Evolutionary conservation across 1,140 invertebrate species (phyloP), one percentile per base, ranked within the genome.

Genomic region (Pseudomyrmex cubaensis): DNA sequence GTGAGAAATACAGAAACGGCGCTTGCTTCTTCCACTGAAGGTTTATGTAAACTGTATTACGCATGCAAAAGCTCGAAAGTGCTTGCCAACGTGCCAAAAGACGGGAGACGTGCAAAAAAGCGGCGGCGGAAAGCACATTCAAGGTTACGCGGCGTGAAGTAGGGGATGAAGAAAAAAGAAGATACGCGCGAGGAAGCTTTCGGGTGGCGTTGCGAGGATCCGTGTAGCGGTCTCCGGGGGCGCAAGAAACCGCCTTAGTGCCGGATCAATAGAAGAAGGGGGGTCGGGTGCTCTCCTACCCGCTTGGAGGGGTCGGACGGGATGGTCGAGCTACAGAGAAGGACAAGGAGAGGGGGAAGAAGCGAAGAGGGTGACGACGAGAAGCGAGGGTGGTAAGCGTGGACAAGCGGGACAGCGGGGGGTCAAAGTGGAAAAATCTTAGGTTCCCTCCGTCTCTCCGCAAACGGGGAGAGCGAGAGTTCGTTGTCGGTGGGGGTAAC

Each of bases 361-460:
- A 88, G 80, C 84, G 20, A 88, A 88, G 87, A 89, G 87, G 69
- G 50, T 85, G 74, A 84, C 83, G 86, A 56, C 35, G 76, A 35
- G 35, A 35, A 35, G 86, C 72, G 61, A 84, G 82, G 84, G 85
- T 69, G 85, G 85, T 80, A 17, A 70, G 44, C 67, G 57, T 76
- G 84, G 89, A 87, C 78, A 57, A 57, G 84, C 80, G 54, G 69
- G 74, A 57, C 56, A 74, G 56, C 62, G 86, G 73, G 85, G 82
- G 84, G 82, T 72, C 84, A 88, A 91, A 92, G 90, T 87, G 89
- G 91, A 94, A 94, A 94, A 94, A 93, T 94, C 93, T 93, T 94
- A 94, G 90, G 86, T 92, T 86, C 82, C 80, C 87, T 67, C 82
- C 83, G 86, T 35, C 35, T 35, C 35, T 35, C 35, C 35, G 35